Evolutionary conservation across 2,888 invertebrate genomes (phyloP).

Genomic region (Eristalinus aeneus): DNA sequence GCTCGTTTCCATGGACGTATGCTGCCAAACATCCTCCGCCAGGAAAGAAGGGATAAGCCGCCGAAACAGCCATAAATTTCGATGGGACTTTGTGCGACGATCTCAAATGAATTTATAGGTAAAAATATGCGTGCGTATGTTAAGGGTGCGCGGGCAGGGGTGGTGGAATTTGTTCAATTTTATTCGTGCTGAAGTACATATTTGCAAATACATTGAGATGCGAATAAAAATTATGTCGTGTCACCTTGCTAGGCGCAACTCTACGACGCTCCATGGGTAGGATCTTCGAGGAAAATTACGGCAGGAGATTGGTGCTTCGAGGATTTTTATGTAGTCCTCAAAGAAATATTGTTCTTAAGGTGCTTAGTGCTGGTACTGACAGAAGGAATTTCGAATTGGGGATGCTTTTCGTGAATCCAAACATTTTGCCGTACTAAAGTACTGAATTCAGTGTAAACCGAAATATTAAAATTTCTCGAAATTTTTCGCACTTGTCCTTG

Average conservation of each 20-base stretch:
- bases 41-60: not conserved
- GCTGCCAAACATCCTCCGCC: not conserved
- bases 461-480: no score
- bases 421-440: no score
- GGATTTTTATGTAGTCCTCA: not conserved
- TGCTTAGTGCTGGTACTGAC: not conserved
- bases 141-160: not conserved
- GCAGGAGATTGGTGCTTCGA: not conserved
- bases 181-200: not conserved
- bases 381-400: no score
- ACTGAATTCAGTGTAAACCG: no score
- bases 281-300: not conserved
- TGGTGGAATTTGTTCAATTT: not conserved
- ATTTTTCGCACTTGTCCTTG: no score
- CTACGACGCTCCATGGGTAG: not conserved
- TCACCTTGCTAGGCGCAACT: not conserved
- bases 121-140: not conserved
- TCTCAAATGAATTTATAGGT: not conserved
- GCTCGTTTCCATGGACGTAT: not conserved
- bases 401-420: no score
- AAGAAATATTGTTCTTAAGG: not conserved
- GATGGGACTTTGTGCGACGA: not conserved
- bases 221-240: conserved; percentile 22
- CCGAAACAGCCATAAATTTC: not conserved
- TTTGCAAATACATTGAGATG: conserved; percentile 26